Evolutionary conservation across 2,888 invertebrate species (phyloP).

Genomic region (Coelogynopora nodosa): DNA sequence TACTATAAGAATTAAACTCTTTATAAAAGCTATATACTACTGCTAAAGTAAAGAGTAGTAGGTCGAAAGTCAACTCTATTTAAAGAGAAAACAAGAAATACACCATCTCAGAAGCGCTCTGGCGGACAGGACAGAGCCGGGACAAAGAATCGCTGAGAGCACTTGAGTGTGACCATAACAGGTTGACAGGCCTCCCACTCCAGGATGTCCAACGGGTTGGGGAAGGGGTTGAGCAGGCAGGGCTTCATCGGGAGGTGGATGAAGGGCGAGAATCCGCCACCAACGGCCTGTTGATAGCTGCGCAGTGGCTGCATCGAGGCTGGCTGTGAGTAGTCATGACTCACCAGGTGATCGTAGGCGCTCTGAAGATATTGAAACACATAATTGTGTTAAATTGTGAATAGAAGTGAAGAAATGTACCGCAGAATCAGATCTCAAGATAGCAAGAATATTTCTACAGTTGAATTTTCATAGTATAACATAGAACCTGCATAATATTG

Average conservation of each 20-base stretch:
- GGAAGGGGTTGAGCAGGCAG: constrained; percentile 59
- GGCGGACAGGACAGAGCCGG: constrained; percentile 53
- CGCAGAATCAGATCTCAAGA: too few relatives aligned
- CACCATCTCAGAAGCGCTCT: not conserved
- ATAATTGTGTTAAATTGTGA: too few relatives aligned
- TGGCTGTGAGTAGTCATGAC: constrained; percentile 52
- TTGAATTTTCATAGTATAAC: too few relatives aligned
- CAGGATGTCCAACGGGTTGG: constrained; percentile 51
- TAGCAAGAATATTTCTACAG: too few relatives aligned
- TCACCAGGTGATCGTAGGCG: constrained; percentile 50
- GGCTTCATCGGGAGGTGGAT: constrained; percentile 60
- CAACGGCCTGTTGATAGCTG: constrained; percentile 44
- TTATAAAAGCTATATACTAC: too few relatives aligned
- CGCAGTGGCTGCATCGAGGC: constrained; percentile 51
- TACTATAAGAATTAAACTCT: too few relatives aligned
- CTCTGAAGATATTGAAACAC: too few relatives aligned
- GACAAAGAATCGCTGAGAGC: constrained; percentile 58
- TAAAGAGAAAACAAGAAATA: too few relatives aligned
- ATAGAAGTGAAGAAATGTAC: too few relatives aligned
- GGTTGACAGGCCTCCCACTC: constrained; percentile 53
- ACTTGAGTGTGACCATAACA: constrained; percentile 56
- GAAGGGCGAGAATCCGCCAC: constrained; percentile 55
- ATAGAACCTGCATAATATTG: too few relatives aligned
- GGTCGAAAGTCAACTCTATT: too few relatives aligned
- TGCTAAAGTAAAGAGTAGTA: too few relatives aligned